Evolutionary conservation across 2,797 vertebrate genomes (phyloP), one percentile per base, ranked within the genome.

Genomic region (Hozukius guyotensis): DNA sequence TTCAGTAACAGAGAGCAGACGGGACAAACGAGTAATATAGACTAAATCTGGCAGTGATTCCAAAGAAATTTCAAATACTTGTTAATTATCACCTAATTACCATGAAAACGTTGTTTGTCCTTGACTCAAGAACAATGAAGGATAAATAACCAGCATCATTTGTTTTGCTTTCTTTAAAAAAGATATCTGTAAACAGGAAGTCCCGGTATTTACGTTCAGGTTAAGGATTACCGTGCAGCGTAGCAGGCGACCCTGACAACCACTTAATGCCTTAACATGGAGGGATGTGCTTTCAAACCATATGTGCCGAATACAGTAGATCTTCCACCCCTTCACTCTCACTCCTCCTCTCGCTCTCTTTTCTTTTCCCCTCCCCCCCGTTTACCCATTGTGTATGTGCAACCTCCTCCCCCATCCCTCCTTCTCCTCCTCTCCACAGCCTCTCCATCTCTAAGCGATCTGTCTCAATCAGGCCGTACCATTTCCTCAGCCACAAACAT

Each of bases 391-490:
- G 71, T 81, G 75, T 46, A 76, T 57, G 55, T 86, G 72, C 78
- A 85, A 77, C 73, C 85, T 75, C 25, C 55, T 75, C 62, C 59
- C 46, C 55, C 67, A 42, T 42, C 38, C 38, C 38, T 42, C 2
- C 36, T 38, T 38, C 59, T 42, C 46, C 72, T 53, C 27, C 38
- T n/a, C 65, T 55, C 63, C 72, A 52, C 77, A 53, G 70, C 78
- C 81, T 68, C 83, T 74, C 87, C 87, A 84, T 89, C 87, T 94
- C 67, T 60, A 68, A 89, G 82, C 76, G 27, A 94, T 95, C 92
- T 60, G 61, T 94, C 92, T 89, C 91, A 91, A 93, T 93, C 92
- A 93, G 91, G 78, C 60, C 22, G 2, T 84, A 82, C 89, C 89
- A 82, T 87, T 92, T 77, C 64, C 78, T 38, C 72, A 20, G 52